Base-by-base conservation (phyloP, 1,140 invertebrate species). In the Leptopilina clavipes region DNA sequence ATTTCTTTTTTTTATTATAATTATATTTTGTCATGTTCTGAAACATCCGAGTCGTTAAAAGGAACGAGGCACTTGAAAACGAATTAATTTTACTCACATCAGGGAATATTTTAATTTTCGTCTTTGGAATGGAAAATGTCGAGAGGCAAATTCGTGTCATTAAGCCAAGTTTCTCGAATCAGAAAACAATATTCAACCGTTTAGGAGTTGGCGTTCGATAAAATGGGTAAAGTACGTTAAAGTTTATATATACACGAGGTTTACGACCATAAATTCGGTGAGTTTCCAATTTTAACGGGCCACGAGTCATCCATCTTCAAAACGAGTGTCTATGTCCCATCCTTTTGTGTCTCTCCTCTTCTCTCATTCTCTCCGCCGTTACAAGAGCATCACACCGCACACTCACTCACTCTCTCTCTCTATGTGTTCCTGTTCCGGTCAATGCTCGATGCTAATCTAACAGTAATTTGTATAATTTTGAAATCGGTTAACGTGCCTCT, bases 401-500 rank as follows among this genome's bases (percentile, higher is more conserved):
- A n/a, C 14, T 70, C 31, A 43, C n/a, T 72, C 76, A 70, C 43
- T 71, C 43, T 25, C 45, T 44, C 71, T 9, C 25, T 17, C 19
- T 22, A 71, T 40, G 37, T 40, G 8, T 22, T 37, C 40, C 11
- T 70, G 25, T 72, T 18, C 48, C 54, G 72, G 71, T 82, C 79
- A 79, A 84, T 83, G 81, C 83, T 84, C 79, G 80, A 84, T 83
- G 81, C 83, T 84, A 85, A 85, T 85, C 81, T 79, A 71, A 77
- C 75, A 72, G 84, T 81, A 83, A 84, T 85, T 84, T 85, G 84
- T 85, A 83, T 85, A 83, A 84, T 85, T 85, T 79, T 78, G 81
- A 79, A 83, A 85, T 85, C 83, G 79, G 81, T 84, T 81, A 78
- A 71, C 71, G 73, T 44, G 54, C 37, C 75, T 73, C 73, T 72